These are phyloP conservation scores for Phrynosoma blainvillii DNA, from an alignment of 2,113 vertebrate genomes.

Conservation along the genomic window DNA sequence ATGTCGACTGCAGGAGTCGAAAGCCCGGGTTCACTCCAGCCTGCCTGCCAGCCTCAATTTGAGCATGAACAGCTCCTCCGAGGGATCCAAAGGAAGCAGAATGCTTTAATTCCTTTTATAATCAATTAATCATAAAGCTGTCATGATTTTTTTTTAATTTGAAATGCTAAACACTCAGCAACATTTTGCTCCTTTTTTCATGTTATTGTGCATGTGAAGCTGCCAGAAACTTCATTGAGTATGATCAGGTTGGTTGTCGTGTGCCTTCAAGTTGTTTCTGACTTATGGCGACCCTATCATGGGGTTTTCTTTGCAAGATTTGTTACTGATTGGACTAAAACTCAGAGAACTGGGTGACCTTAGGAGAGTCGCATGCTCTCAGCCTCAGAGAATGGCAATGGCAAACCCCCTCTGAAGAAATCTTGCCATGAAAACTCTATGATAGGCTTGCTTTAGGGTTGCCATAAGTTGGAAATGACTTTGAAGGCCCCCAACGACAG, in stretches of 20 bases:
- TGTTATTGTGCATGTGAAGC: not conserved
- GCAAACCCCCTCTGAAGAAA: no score
- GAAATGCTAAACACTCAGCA: not conserved
- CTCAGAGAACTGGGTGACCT: no score
- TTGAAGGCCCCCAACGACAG: no score
- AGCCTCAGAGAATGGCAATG: no score
- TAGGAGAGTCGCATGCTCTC: no score
- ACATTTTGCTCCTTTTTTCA: not conserved
- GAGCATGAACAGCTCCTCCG: not conserved
- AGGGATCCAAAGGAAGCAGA: not conserved
- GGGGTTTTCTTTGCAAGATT: no score
- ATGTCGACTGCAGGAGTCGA: not conserved
- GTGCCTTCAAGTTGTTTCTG: not conserved
- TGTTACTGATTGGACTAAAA: no score
- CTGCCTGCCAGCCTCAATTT: slow-evolving; percentile 21
- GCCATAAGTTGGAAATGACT: no score
- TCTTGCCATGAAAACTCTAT: no score
- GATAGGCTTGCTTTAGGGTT: no score
- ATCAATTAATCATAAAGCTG: slow-evolving; percentile 3
- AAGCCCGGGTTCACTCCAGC: not conserved
- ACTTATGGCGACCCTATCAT: no score
- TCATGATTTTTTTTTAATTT: not conserved
- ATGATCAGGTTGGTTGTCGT: not conserved
- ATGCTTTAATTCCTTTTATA: not conserved
- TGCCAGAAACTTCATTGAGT: not conserved